phyloP scores from a whole-genome alignment of 2,113 vertebrate genomes.

The Ptychochromis oligacanthus region DNA sequence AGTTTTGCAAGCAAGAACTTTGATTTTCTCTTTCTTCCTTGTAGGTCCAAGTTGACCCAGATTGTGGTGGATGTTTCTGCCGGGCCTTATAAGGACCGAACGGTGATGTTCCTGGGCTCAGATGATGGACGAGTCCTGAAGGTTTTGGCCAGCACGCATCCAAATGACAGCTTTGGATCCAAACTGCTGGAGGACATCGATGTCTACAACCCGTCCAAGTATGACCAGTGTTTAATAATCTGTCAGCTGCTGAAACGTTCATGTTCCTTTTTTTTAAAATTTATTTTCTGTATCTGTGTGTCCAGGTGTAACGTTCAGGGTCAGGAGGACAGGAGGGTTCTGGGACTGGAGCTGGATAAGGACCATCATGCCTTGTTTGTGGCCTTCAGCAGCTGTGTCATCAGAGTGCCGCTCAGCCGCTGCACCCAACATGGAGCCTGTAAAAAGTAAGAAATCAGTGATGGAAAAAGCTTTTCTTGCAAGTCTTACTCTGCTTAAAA shows the following conservation, averaged over 20 bases:
- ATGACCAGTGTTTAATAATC: background rate
- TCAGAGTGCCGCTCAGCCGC: slow-evolving; percentile 85
- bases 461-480: background rate
- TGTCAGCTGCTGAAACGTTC: rapidly evolving
- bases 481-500: background rate
- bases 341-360: slow-evolving; percentile 85
- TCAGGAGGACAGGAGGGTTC: slow-evolving; percentile 77
- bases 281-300: background rate
- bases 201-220: slow-evolving; percentile 82
- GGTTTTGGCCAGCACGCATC: slow-evolving; percentile 75
- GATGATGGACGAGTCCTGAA: slow-evolving; percentile 89
- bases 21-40: background rate
- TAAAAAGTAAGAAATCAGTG: slow-evolving; percentile 71
- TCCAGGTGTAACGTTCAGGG: slow-evolving; percentile 82
- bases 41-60: slow-evolving; percentile 85
- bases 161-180: slow-evolving; percentile 57
- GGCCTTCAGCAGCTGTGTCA: slow-evolving; percentile 86
- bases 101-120: slow-evolving; percentile 89
- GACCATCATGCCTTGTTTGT: slow-evolving; percentile 86
- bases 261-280: background rate
- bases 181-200: slow-evolving; percentile 87
- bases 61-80: slow-evolving; percentile 85
- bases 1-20: background rate
- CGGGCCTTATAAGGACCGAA: slow-evolving; percentile 82
- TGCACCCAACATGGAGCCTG: slow-evolving; percentile 80